These are phyloP conservation scores for Microcebus griseorufus DNA, from an alignment of 2,113 vertebrate genomes.

Conservation along the genomic window DNA sequence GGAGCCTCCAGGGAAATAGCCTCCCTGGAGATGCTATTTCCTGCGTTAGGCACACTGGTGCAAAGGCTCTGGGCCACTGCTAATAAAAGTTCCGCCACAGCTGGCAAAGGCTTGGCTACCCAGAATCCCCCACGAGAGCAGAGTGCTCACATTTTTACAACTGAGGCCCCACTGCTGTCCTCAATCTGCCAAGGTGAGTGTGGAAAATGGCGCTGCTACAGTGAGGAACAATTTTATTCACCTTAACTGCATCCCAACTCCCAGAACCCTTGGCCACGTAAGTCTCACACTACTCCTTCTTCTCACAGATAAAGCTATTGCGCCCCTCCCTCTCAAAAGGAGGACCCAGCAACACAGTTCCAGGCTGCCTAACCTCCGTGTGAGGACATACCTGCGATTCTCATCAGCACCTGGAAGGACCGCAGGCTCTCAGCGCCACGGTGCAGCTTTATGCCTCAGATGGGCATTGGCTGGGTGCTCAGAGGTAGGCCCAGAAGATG, in stretches of 20 bases:
- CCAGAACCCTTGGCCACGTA: not conserved
- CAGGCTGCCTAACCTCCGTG: not conserved
- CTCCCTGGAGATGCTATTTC: not conserved
- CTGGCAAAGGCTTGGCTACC: not conserved
- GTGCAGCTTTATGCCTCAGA: not conserved
- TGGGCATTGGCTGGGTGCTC: not conserved
- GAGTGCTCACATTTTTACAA: not conserved
- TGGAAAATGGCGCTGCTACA: not conserved
- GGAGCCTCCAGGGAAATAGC: not conserved
- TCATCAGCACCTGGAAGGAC: not conserved
- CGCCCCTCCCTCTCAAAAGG: not conserved
- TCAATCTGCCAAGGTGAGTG: not conserved
- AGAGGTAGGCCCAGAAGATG: not conserved
- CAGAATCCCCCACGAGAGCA: not conserved
- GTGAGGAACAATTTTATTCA: not conserved
- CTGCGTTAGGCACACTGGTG: not conserved
- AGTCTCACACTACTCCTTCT: not conserved
- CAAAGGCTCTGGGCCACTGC: not conserved
- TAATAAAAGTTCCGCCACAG: not conserved
- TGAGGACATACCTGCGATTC: not conserved
- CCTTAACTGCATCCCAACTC: not conserved
- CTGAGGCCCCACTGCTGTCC: not conserved
- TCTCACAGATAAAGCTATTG: not conserved
- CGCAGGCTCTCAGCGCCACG: not conserved
- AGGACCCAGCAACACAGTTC: not conserved